Evolutionary conservation across 2,113 vertebrate species (phyloP).

Genomic region (Cyphomyrus plagiostoma): DNA sequence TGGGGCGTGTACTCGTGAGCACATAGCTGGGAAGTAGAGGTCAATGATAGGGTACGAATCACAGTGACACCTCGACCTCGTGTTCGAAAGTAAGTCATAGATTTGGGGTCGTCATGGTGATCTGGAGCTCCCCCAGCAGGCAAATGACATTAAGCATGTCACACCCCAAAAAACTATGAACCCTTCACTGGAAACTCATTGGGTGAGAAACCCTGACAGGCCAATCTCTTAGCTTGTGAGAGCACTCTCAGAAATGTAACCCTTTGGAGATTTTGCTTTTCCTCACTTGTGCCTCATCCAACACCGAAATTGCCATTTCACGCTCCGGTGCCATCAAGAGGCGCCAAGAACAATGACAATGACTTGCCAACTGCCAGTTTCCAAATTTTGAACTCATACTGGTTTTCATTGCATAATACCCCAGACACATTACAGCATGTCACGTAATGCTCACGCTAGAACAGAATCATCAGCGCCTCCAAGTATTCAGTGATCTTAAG

Average conservation of each 20-base stretch:
- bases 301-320: neutral
- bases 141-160: neutral
- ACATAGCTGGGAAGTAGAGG: neutral
- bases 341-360: neutral
- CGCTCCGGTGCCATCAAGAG: neutral
- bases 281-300: neutral
- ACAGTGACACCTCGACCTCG: neutral
- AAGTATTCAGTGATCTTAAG: neutral
- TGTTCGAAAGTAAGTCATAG: neutral
- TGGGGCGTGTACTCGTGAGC: neutral
- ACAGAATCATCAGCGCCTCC: neutral
- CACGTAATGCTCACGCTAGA: neutral
- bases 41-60: neutral
- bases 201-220: neutral
- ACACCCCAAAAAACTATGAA: neutral
- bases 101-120: neutral
- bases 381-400: neutral
- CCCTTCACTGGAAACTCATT: neutral
- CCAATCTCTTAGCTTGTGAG: neutral
- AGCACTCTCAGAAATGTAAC: neutral
- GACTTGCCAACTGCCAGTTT: neutral
- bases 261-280: neutral
- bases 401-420: neutral
- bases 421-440: neutral
- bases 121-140: neutral